Percentiles rank a stretch among this genome's conserved stretches.
phyloP scores from a whole-genome alignment of 2,888 invertebrate genomes.

The Cantharis rufa region DNA sequence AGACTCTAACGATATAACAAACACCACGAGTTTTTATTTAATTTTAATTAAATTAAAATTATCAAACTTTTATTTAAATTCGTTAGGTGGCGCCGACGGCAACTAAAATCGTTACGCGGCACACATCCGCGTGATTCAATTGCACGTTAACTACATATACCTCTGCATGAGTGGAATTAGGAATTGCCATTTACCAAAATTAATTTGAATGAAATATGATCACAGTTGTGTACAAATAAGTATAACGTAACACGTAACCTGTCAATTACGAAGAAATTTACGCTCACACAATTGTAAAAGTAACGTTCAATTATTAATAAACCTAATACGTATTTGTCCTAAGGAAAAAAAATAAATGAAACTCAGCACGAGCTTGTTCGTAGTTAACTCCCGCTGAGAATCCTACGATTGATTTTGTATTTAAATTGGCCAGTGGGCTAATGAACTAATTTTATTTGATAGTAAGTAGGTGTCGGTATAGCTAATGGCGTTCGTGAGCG shows the following conservation, averaged over 20 bases:
- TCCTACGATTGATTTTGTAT: slow-evolving; percentile 15
- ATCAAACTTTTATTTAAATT: neutral
- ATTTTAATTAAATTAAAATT: neutral
- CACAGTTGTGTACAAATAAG: neutral
- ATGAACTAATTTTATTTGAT: slow-evolving; percentile 10
- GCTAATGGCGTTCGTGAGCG: neutral
- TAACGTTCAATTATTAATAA: slow-evolving; percentile 8
- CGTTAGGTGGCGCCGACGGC: neutral
- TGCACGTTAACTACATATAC: neutral
- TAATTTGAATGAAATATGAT: slow-evolving; percentile 14
- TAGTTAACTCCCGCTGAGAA: slow-evolving; percentile 13
- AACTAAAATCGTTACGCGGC: neutral
- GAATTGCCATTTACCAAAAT: neutral
- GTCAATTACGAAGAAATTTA: slow-evolving; percentile 11
- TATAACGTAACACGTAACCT: slow-evolving; percentile 1
- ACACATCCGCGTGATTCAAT: neutral
- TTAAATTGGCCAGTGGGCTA: slow-evolving; percentile 9
- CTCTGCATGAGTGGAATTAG: neutral
- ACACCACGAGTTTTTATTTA: neutral
- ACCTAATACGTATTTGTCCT: neutral
- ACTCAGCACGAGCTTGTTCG: slow-evolving; percentile 13
- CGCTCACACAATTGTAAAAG: slow-evolving; percentile 3
- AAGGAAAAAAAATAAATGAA: slow-evolving; percentile 3
- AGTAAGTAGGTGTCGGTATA: neutral
- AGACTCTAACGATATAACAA: neutral